Conservation (phyloP, 2,888 invertebrate genomes). For the Panorpa germanica region DNA sequence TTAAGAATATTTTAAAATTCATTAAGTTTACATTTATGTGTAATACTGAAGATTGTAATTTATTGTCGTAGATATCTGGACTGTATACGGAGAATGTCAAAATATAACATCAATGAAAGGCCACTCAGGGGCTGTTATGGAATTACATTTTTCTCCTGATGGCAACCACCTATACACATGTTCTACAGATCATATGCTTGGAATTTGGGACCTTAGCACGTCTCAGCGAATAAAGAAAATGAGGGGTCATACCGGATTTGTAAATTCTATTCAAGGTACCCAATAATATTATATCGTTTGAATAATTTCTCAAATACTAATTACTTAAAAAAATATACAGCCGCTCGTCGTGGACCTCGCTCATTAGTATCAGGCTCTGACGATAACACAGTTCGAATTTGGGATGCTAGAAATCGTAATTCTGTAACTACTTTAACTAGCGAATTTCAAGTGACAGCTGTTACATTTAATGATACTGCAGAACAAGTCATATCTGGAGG, state of each 20-base stretch:
- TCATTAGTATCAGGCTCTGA: conserved; percentile 87
- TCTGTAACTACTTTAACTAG: conserved; percentile 53
- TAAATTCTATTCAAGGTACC: conserved; percentile 46
- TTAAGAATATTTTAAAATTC: conserved; percentile 2
- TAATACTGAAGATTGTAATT: conserved; percentile 7
- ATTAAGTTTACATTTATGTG: background rate
- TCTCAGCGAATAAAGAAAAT: conserved; percentile 77
- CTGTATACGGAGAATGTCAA: conserved; percentile 94
- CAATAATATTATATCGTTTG: conserved; percentile 7
- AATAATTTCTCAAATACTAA: conserved; percentile 3
- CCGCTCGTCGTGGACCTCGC: conserved; percentile 75
- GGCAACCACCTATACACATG: conserved; percentile 76
- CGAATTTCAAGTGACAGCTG: conserved; percentile 63
- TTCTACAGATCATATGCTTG: conserved; percentile 86
- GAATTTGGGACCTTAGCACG: conserved; percentile 87
- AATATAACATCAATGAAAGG: conserved; percentile 87
- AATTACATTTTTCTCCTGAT: conserved; percentile 73
- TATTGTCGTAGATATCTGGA: conserved; percentile 64
- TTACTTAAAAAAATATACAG: conserved; percentile 19
- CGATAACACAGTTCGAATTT: conserved; percentile 83
- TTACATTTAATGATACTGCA: conserved; percentile 87
- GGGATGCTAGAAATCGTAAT: conserved; percentile 83
- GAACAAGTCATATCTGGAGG: conserved; percentile 91
- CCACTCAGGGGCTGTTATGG: conserved; percentile 90
- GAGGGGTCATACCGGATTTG: conserved; percentile 64